Base-by-base conservation (phyloP, 2,888 invertebrate species). In the Chrysotoxum bicinctum region DNA sequence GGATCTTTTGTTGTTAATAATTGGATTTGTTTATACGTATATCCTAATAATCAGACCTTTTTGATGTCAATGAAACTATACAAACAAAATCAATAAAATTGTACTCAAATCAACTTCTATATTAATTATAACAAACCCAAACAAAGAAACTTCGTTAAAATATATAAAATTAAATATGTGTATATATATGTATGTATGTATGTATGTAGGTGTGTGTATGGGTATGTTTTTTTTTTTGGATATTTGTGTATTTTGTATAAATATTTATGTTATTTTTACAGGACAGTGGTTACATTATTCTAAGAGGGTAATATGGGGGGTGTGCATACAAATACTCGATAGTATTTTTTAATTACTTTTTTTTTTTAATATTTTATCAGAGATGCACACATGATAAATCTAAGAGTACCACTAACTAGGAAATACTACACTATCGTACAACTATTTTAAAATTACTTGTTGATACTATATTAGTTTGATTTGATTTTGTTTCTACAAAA, bases 361-460 rank as follows among this genome's bases (percentile, higher is more conserved):
- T 43, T 64, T 30, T 14, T 48, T 48, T 14, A 32, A 54, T 7
- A 32, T 19, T 32, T 54, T 45, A 45, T 68, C 8, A 58, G 35
- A 58, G 45, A 78, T 83, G 68, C 56, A 74, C 56, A 74, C 70
- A 75, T 79, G 83, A 84, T 84, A 48, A 58, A 35, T 74, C 52
- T 50, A 37, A 32, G 40, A 68, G 52, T 60, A 74, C 62, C 62
- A 69, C 48, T 69, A 23, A 69, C 64, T 64, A 58, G 80, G 66
- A 32, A 52, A 48, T 37, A 73, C 80, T 85, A 76, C 69, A 45
- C 35, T 69, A 66, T 66, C 37, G 23, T 72, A 70, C 54, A 80
- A 40, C 37, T 81, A 81, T 66, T 72, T 66, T 45, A 37, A 35
- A 48, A 35, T 66, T 26, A 60, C 21, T n/a, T 43, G 2, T 40